A percentile compares a stretch with the other conserved stretches of the same genome.
Conservation (phyloP, 35 echinoderm and acorn worm species). For the Nesometra sesokonis region DNA sequence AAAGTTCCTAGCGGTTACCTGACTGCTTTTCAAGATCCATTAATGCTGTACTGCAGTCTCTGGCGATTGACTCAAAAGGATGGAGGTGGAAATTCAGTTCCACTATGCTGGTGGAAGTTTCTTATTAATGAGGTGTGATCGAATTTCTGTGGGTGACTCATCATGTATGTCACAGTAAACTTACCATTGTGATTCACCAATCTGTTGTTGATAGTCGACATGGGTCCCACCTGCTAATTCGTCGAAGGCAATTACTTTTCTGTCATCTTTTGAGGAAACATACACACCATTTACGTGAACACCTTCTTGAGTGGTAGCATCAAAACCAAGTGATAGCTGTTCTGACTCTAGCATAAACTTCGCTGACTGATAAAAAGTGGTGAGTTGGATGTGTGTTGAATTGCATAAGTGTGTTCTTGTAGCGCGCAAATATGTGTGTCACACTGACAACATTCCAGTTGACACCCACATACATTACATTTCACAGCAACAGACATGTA, state of each 20-base stretch:
- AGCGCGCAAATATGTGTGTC: no score
- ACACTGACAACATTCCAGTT: no score
- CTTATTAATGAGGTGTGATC: neutral
- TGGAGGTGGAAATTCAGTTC: conserved; percentile 26
- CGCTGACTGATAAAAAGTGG: no score
- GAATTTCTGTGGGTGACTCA: neutral
- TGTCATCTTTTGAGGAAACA: neutral
- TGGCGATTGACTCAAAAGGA: conserved; percentile 18
- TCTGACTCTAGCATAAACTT: no score
- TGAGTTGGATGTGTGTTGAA: no score
- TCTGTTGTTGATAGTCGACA: conserved; percentile 21
- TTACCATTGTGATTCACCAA: neutral
- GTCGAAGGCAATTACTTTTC: conserved; percentile 29
- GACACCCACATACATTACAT: no score
- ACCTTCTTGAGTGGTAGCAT: conserved; percentile 48
- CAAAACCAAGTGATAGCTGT: conserved; percentile 19
- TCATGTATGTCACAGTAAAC: neutral
- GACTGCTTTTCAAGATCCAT: neutral
- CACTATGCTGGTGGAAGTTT: neutral
- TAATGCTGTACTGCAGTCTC: neutral
- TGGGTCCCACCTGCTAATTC: conserved; percentile 25
- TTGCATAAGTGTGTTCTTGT: no score
- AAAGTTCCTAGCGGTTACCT: neutral
- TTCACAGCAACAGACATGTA: no score
- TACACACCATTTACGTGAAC: conserved; percentile 31